Evolutionary conservation across 2,888 invertebrate species (phyloP), one percentile per base, ranked within the genome.

Genomic region (Chrysolina oricalcia): DNA sequence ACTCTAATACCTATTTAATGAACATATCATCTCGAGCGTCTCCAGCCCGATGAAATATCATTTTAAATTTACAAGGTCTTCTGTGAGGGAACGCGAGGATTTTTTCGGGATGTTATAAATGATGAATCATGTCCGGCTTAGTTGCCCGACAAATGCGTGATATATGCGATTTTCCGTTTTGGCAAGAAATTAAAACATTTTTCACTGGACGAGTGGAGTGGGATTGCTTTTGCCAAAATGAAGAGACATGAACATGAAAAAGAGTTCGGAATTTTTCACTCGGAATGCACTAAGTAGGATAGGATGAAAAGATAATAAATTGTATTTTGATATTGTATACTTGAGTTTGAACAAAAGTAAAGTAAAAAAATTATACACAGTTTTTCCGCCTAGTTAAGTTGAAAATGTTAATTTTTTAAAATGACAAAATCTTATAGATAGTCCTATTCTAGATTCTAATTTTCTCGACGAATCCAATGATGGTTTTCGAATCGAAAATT

Each of bases 1-100:
- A 70, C 77, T 79, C 81, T 85, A 85, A 85, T 85, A 82, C 85
- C 83, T 82, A 82, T 83, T 85, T 85, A 85, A 85, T 85, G 85
- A 85, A 85, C 81, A 81, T 81, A 81, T 83, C 83, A 78, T 80
- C 78, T 72, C 78, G 53, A 40, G 41, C 64, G 40, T 71, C 64
- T 70, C 50, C 65, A 23, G 50, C 17, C 70, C 67, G 68, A 67
- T 75, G 69, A 75, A 74, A 79, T 77, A 75, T 77, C 74, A 77
- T 77, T 76, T 73, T 67, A 72, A 77, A 77, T 77, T 75, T 76
- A 74, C 63, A 67, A 71, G 48, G 48, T 17, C 48, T 46, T 46
- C 19, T 46, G 21, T n/a, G 5, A 48, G 19, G 15, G n/a, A 27
- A 13, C 10, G 15, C 40, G 35, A 43, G 46, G 59, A 59, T 59